These are phyloP conservation scores for Arrhopalites spinosus DNA, from an alignment of 2,888 invertebrate genomes.

Conservation along the genomic window DNA sequence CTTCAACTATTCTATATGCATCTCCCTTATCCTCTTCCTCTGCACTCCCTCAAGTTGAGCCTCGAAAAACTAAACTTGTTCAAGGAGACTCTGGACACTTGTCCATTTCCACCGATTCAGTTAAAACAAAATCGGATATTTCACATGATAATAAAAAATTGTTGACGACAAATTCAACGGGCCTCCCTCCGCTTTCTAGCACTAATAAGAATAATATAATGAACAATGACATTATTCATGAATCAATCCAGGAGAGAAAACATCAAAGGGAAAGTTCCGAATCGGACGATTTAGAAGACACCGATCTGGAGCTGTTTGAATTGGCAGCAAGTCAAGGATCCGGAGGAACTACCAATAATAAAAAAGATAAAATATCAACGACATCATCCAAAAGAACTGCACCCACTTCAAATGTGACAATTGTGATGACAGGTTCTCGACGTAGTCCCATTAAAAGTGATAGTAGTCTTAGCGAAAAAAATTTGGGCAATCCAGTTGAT, in stretches of 20 bases:
- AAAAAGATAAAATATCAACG: too few relatives aligned
- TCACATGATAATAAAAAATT: not conserved
- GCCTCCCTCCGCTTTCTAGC: not conserved
- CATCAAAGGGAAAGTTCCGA: slow-evolving; percentile 30
- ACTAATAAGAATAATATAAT: not conserved
- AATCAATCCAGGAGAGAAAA: not conserved
- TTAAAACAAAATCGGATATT: not conserved
- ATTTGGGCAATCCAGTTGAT: not conserved
- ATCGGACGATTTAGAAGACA: slow-evolving; percentile 55
- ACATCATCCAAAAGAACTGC: not conserved
- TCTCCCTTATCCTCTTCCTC: not conserved
- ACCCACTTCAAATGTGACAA: not conserved
- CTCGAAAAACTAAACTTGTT: not conserved
- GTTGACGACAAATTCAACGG: not conserved
- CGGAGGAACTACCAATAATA: not conserved
- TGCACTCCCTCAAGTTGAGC: slow-evolving; percentile 1
- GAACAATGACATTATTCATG: not conserved
- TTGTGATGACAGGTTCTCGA: not conserved
- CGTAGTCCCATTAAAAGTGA: slow-evolving; percentile 17
- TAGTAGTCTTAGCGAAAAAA: not conserved
- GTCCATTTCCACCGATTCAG: slow-evolving; percentile 8
- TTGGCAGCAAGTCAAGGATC: slow-evolving; percentile 4
- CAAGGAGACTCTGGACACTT: too few relatives aligned
- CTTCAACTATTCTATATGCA: not conserved
- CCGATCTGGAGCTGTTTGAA: slow-evolving; percentile 53